Evolutionary conservation across 2,888 invertebrate species (phyloP), one percentile per base, ranked within the genome.

Genomic region (Palloptera scutellata): DNA sequence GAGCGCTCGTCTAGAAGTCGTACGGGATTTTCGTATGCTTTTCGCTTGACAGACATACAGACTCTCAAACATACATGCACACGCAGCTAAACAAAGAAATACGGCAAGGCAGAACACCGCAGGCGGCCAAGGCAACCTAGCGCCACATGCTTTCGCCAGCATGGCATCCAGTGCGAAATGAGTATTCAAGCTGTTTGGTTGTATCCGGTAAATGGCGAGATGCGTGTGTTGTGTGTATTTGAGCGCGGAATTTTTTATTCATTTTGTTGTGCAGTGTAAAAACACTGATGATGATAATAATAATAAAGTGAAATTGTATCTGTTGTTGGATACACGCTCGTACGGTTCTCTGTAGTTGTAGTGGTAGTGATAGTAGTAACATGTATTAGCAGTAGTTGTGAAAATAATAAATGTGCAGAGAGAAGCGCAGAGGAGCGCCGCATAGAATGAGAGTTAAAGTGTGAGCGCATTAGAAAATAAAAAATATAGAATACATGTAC

Each of bases 171-270:
- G 80, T 80, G 74, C 73, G 73, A 75, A 77, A 75, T 78, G 78
- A 79, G 79, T 75, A 78, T 78, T 75, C 72, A 73, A 75, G 75
- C 75, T 74, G 76, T 73, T 73, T 72, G 72, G 76, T 76, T 70
- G 70, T 68, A 64, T 66, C 58, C 69, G 69, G 63, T 61, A 48
- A 42, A 60, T 59, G 48, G n/a, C 30, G 48, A 42, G 41, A 20
- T 41, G 30, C 55, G 48, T 12, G 48, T 41, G 43, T 17, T 48
- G 41, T 19, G 40, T 53, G 48, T 58, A 51, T 64, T 17, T 43
- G 63, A 20, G 67, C 58, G 43, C 13, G 40, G 30, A 2, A 30
- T 30, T 30, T 30, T 30, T 30, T 30, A 30, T 30, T 30, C 6
- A 30, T 30, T 30, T 30, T 30, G 6, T 30, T 30, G 30, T 30